Evolutionary conservation across 2,113 vertebrate genomes (phyloP), one percentile per base, ranked within the genome.

Genomic region (Talpa occidentalis): DNA sequence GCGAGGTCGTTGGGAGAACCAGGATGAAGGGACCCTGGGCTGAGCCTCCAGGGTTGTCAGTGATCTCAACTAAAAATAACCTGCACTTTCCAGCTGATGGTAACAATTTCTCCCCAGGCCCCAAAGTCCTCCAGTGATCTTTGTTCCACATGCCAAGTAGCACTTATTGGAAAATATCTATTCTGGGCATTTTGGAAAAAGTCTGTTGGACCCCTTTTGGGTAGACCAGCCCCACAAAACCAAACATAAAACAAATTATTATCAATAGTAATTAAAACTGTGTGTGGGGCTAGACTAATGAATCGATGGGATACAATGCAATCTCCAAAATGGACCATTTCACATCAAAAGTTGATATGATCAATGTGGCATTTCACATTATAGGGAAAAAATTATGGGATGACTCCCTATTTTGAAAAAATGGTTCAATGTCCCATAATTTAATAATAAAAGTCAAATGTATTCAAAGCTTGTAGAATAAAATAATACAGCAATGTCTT

Each of bases 391-490:
- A 47, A 4, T 76, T 81, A 26, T 60, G 28, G 7, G 42, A 54
- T 4, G 59, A n/a, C 16, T 35, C 1, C 88, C 37, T 73, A 42
- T 88, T 94, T 89, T 80, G 32, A 67, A 89, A 83, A 67, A 30
- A 76, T 47, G 24, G 73, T 89, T 91, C 22, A 82, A 56, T 11
- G 86, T 81, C 6, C 21, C 5, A 89, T 6, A 8, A 28, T 90
- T 87, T 66, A 83, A 82, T 54, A 86, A 83, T 85, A 73, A 85
- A 64, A 54, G 22, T 40, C 59, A 91, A 69, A 16, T 69, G 10
- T 59, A 24, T 77, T 70, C 35, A 88, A 85, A 73, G 67, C 6
- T 85, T 95, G 11, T 77, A 67, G 62, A 76, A 93, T 35, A 76
- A 54, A 35, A 73, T 54, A 35, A 73, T 47, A 84, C 24, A 76